phyloP scores from a whole-genome alignment of 1,140 invertebrate species.

The Pogonognathellus flavescens region DNA sequence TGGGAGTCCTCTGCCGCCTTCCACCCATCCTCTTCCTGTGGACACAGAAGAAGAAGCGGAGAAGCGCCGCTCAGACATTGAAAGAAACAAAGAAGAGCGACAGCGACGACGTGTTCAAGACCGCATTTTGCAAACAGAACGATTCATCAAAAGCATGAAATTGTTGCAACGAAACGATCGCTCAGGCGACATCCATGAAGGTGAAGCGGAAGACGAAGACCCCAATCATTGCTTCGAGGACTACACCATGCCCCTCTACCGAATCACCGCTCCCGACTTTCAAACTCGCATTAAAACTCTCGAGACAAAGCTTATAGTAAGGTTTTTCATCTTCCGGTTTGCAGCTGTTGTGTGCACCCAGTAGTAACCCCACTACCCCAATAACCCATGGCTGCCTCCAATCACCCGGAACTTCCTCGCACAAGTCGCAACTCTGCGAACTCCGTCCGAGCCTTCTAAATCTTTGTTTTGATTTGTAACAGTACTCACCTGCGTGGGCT shows the following conservation, averaged over 20 bases:
- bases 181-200: constrained; percentile 51
- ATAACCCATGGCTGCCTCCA: too few relatives aligned
- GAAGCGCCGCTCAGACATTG: constrained; percentile 78
- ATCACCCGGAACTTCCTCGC: too few relatives aligned
- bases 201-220: constrained; percentile 32
- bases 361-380: too few relatives aligned
- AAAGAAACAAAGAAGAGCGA: constrained; percentile 77
- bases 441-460: too few relatives aligned
- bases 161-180: constrained; percentile 79
- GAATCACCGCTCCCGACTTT: constrained; percentile 81
- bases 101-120: constrained; percentile 78
- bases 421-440: too few relatives aligned
- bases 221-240: constrained; percentile 76
- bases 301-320: constrained; percentile 77
- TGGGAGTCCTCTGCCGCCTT: background rate
- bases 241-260: constrained; percentile 81
- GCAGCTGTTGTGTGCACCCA: too few relatives aligned
- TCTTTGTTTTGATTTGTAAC: too few relatives aligned
- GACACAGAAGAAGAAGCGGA: constrained; percentile 69
- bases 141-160: constrained; percentile 83
- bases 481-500: too few relatives aligned
- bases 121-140: constrained; percentile 78
- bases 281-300: constrained; percentile 83
- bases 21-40: background rate
- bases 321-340: too few relatives aligned